phyloP scores from a whole-genome alignment of 2,888 invertebrate genomes.

The Eristalis arbustorum region DNA sequence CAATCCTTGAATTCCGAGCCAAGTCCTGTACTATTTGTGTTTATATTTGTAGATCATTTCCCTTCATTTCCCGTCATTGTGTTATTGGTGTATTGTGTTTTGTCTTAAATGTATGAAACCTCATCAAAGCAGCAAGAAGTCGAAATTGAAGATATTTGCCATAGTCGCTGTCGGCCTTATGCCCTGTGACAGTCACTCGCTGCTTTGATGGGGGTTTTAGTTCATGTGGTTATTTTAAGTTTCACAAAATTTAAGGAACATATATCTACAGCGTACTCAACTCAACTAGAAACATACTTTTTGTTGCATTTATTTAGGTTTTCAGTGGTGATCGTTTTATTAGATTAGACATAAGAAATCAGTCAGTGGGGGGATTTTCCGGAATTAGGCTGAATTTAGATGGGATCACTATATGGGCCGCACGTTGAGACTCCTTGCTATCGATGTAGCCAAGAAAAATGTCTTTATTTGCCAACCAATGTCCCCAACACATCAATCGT shows the following conservation, averaged over 20 bases:
- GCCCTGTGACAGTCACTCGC: background rate
- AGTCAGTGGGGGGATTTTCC: too few species aligned
- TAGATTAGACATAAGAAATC: background rate
- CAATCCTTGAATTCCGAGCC: background rate
- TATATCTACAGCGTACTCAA: too few species aligned
- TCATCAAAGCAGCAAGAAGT: background rate
- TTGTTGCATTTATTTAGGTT: background rate
- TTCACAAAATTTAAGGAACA: background rate
- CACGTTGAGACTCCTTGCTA: too few species aligned
- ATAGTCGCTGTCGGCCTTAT: background rate
- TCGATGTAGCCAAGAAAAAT: too few species aligned
- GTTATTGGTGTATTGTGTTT: conserved; percentile 22
- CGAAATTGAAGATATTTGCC: background rate
- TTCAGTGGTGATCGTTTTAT: background rate
- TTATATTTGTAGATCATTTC: conserved; percentile 20
- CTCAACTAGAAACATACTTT: background rate
- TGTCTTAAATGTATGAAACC: background rate
- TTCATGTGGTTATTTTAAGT: background rate
- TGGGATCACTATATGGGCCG: too few species aligned
- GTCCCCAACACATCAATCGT: too few species aligned
- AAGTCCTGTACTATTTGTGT: conserved; percentile 6
- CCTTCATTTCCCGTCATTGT: background rate
- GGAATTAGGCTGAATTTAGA: too few species aligned
- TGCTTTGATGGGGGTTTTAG: background rate
- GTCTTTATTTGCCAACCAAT: too few species aligned